Percentiles rank a stretch among this genome's conserved stretches.
Conservation (phyloP, 2,888 invertebrate species). For the Pristionchus maxplancki region DNA sequence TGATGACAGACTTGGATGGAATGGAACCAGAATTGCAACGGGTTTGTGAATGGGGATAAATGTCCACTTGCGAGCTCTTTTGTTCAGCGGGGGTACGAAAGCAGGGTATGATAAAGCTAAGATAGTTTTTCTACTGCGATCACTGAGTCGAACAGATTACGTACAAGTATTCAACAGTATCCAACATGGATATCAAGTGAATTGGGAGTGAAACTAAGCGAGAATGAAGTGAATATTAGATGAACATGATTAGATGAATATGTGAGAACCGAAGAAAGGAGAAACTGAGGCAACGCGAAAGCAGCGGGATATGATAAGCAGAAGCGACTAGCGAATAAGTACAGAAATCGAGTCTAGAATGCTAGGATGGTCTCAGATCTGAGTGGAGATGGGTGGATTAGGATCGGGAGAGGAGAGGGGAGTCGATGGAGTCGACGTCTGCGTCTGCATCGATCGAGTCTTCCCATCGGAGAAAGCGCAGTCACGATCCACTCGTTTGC, state of each 20-base stretch:
- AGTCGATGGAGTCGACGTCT: slow-evolving; percentile 62
- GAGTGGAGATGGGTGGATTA: neutral
- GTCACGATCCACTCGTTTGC: slow-evolving; percentile 53
- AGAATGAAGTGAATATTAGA: neutral
- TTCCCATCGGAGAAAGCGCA: slow-evolving; percentile 54
- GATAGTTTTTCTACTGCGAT: neutral
- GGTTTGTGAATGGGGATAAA: slow-evolving; percentile 9
- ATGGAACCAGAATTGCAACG: slow-evolving; percentile 42
- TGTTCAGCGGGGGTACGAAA: slow-evolving; percentile 30
- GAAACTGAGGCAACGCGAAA: neutral
- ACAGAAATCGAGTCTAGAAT: slow-evolving; percentile 27
- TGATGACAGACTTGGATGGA: slow-evolving; percentile 31
- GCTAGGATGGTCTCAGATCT: neutral
- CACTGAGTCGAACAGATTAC: neutral
- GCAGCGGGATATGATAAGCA: slow-evolving; percentile 25
- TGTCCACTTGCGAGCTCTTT: slow-evolving; percentile 9
- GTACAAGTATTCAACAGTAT: slow-evolving; percentile 43
- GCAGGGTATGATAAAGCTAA: neutral
- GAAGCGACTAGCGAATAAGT: slow-evolving; percentile 21
- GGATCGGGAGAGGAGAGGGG: slow-evolving; percentile 53
- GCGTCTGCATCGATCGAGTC: slow-evolving; percentile 65
- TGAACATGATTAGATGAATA: too few relatives aligned
- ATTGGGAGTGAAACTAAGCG: neutral
- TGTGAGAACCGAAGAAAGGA: neutral
- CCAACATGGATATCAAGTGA: slow-evolving; percentile 39